These are phyloP conservation scores for Eulemur coronatus DNA, from an alignment of 2,797 vertebrate species.

Conservation along the genomic window DNA sequence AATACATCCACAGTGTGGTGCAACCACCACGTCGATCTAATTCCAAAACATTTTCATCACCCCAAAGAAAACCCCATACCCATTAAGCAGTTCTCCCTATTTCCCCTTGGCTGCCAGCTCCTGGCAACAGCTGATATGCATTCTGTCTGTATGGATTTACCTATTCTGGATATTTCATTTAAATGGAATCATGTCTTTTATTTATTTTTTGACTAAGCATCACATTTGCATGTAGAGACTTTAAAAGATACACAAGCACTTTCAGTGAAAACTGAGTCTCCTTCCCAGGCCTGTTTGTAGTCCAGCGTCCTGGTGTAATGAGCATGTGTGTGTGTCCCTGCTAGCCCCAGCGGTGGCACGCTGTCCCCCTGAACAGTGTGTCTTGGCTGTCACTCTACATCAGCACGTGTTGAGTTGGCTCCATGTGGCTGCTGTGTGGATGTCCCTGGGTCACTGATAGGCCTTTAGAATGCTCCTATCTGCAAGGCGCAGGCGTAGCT, in stretches of 20 bases:
- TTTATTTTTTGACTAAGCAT: background rate
- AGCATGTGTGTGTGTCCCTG: background rate
- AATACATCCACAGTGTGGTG: accelerated
- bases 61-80: background rate
- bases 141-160: background rate
- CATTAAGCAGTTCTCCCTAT: background rate
- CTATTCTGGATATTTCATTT: background rate
- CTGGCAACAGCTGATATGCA: accelerated
- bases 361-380: background rate
- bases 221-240: background rate
- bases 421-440: accelerated
- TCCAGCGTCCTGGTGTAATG: background rate
- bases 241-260: background rate
- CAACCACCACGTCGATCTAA: background rate
- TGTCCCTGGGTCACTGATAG: background rate
- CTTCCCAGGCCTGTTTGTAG: too few relatives aligned
- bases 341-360: background rate
- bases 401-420: background rate
- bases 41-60: background rate
- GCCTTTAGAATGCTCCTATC: background rate
- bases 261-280: accelerated
- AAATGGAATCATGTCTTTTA: background rate
- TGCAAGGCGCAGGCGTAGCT: background rate
- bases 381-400: accelerated
- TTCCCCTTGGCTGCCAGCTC: background rate